Base-by-base conservation (phyloP, 2,797 vertebrate genomes). In the Morelia viridis region DNA sequence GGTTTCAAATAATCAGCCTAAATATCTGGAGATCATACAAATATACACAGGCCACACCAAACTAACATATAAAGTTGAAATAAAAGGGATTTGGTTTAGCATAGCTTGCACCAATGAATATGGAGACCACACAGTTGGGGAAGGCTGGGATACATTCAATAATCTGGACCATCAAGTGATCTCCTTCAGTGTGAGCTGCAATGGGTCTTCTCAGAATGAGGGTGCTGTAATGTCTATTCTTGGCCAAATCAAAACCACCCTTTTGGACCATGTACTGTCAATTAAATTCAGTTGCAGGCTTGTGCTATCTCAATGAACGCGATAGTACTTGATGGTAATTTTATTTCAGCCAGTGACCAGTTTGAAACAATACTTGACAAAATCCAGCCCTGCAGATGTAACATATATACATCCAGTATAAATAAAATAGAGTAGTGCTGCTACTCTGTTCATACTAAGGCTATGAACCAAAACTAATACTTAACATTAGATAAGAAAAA, bases 161-260 rank as follows among this genome's bases (percentile, higher is more conserved):
- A 19, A 9, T 76, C 8, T 41, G 35, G 71, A 1, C 19, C 89
- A 80, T 84, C 92, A 17, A 46, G 19, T 28, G 13, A 89, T 92
- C 91, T 93, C 11, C 41, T 87, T 92, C 13, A 57, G 46, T 24
- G 5, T 31, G 61, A 65, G 13, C 24, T 92, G 92, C 9, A 92
- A 57, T 92, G 85, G 83, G 93, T 10, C 26, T 95, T 57, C 0
- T 88, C 90, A 92, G 15, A 89, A 41, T n/a, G 17, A 46, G 19
- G 9, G 9, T 24, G 24, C 9, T 80, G 24, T 80, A 80, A 80
- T 80, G 8, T 24, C 76, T 80, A 4, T 5, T 92, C 89, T 89
- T 89, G 89, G 64, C 85, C 91, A 90, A 94, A 95, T 89, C 92
- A 89, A 93, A 95, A 56, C 0, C n/a, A 85, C 46, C 3, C 10